phyloP scores from a whole-genome alignment of 2,113 vertebrate genomes.

The Pelecanus crispus region DNA sequence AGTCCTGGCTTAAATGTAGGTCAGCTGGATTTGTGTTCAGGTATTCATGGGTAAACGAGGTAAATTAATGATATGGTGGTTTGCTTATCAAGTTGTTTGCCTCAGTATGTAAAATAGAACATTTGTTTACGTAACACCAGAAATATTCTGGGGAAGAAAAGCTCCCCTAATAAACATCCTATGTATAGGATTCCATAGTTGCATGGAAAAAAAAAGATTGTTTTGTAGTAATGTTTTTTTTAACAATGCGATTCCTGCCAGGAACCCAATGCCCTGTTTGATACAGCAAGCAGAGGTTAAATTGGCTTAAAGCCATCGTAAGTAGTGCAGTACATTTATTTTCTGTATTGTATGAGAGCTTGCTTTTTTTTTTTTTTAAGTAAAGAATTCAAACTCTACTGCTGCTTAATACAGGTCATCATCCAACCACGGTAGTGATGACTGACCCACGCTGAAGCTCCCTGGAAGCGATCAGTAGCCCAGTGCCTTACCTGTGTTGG shows the following conservation, averaged over 20 bases:
- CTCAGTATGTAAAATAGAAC: neutral
- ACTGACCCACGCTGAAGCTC: neutral
- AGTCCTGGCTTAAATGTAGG: neutral
- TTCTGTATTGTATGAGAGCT: neutral
- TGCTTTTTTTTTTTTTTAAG: neutral
- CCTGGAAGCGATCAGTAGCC: neutral
- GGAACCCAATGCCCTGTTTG: neutral
- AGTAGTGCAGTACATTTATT: neutral
- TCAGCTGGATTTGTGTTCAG: neutral
- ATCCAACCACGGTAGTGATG: neutral
- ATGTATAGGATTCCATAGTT: neutral
- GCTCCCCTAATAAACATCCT: neutral
- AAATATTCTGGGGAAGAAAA: neutral
- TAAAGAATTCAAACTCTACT: neutral
- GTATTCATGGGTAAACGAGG: neutral
- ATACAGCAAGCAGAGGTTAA: neutral
- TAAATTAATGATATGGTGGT: neutral
- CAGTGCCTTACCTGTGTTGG: neutral
- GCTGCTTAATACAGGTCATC: accelerated
- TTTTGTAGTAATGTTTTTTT: neutral
- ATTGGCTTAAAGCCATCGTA: neutral
- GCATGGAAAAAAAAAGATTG: neutral
- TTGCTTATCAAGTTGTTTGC: neutral
- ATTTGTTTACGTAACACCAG: neutral
- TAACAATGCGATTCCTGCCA: neutral